These are phyloP conservation scores for Pteromalus puparum DNA, from an alignment of 1,140 invertebrate species.

Conservation along the genomic window DNA sequence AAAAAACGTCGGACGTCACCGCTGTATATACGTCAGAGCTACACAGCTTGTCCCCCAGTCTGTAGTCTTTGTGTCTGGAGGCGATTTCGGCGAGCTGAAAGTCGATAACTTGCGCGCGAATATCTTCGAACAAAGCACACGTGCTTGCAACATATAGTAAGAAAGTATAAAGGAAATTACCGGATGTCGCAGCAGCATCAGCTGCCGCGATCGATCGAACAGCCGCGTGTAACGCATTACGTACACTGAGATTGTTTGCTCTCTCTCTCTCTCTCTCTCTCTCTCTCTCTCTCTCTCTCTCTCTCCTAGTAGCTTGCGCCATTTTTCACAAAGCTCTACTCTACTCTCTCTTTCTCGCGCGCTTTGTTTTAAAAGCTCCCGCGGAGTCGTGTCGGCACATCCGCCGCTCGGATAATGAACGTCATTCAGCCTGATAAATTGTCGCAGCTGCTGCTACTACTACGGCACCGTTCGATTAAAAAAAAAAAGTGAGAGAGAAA, in stretches of 20 bases:
- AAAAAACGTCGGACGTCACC: background rate
- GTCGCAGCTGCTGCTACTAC: background rate
- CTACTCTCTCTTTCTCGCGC: background rate
- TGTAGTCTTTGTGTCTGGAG: no score
- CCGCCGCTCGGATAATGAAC: slow-evolving; percentile 39
- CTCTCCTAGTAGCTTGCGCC: background rate
- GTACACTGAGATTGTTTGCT: slow-evolving; percentile 17
- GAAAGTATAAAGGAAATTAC: no score
- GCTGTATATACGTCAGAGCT: no score
- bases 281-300: background rate
- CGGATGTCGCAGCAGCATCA: no score
- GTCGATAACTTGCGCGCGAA: no score
- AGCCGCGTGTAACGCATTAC: slow-evolving; percentile 4
- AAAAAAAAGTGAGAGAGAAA: background rate
- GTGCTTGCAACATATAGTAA: no score
- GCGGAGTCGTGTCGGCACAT: slow-evolving; percentile 7
- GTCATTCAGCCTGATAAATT: slow-evolving; percentile 48
- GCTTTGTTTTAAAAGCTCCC: slow-evolving; percentile 2
- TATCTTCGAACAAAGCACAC: no score
- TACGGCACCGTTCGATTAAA: background rate
- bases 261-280: background rate
- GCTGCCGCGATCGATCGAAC: no score
- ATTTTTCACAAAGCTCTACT: slow-evolving; percentile 26
- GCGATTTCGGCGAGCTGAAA: no score
- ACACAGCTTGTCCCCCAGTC: no score